Percentiles rank a stretch among this genome's conserved stretches.
Conservation (phyloP, 2,888 invertebrate genomes). For the Ectemnius continuus region DNA sequence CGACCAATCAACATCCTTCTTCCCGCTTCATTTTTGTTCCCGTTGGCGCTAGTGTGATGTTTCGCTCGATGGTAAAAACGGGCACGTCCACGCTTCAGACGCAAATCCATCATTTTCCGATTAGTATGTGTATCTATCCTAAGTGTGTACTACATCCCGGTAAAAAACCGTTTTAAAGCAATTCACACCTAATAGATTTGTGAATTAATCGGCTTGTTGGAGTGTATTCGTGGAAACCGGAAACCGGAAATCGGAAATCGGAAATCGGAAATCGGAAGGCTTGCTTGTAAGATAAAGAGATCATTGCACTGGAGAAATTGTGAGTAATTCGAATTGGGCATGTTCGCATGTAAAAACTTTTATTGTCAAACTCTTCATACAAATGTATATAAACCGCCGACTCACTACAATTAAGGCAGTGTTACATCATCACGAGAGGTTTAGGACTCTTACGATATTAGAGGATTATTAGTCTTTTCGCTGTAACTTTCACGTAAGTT, state of each 20-base stretch:
- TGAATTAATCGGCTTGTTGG: no score
- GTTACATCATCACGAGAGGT: conserved; percentile 50
- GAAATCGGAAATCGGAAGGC: no score
- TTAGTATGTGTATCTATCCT: no score
- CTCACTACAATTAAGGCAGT: conserved; percentile 56
- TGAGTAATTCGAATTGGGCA: neutral
- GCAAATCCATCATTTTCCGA: no score
- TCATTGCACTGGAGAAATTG: no score
- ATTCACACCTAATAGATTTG: no score
- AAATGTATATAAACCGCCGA: conserved; percentile 65
- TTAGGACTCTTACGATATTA: conserved; percentile 30
- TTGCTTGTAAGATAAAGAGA: no score
- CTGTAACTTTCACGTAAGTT: conserved; percentile 47
- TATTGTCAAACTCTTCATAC: conserved; percentile 71
- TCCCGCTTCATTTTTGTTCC: conserved; percentile 10
- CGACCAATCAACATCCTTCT: conserved; percentile 42
- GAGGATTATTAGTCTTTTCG: conserved; percentile 51
- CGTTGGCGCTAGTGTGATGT: conserved; percentile 33
- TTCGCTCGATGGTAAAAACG: conserved; percentile 35
- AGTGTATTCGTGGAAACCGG: no score
- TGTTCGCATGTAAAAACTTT: conserved; percentile 57
- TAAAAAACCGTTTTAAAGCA: no score
- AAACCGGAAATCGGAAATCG: no score
- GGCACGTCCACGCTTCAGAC: neutral
- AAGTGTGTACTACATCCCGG: no score